phyloP scores from a whole-genome alignment of 2,797 vertebrate genomes.

The Pteronotus mesoamericanus region DNA sequence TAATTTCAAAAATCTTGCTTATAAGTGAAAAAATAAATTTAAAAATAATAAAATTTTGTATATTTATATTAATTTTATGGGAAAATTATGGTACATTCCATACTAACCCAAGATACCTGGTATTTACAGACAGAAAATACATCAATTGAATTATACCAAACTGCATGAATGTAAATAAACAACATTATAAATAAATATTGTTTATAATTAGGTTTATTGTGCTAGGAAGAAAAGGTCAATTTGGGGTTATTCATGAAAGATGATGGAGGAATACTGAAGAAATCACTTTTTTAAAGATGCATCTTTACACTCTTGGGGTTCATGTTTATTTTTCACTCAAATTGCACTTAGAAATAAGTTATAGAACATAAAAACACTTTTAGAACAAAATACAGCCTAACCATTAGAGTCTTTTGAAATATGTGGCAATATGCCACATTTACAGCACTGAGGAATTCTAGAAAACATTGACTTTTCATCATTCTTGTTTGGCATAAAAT shows the following conservation, averaged over 20 bases:
- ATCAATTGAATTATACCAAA: neutral
- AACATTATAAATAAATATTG: neutral
- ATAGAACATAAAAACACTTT: neutral
- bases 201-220: neutral
- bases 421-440: neutral
- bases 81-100: neutral
- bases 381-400: neutral
- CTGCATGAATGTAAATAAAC: neutral
- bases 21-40: neutral
- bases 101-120: neutral
- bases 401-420: neutral
- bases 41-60: neutral
- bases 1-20: neutral
- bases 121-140: neutral
- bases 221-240: neutral
- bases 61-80: neutral
- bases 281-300: neutral
- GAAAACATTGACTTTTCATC: neutral
- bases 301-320: neutral
- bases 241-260: neutral
- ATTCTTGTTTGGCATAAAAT: slow-evolving; percentile 2
- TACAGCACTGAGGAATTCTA: neutral
- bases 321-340: slow-evolving; percentile 13
- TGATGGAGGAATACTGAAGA: neutral
- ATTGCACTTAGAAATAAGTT: neutral